A percentile compares a stretch with the other conserved stretches of the same genome.
phyloP scores from a whole-genome alignment of 2,888 invertebrate species.

The Thysanoteuthis rhombus region DNA sequence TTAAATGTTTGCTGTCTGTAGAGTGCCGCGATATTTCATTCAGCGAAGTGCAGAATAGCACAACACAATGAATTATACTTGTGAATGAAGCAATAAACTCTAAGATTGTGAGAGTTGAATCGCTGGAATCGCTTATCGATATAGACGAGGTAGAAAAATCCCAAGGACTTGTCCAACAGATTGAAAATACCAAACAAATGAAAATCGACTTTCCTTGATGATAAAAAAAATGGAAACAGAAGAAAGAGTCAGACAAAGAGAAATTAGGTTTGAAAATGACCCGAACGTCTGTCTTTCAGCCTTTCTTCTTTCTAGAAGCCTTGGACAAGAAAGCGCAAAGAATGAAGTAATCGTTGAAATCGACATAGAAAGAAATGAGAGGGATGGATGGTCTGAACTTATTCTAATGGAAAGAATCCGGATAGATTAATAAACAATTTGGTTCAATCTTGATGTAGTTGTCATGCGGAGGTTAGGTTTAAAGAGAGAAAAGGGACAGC shows the following conservation, averaged over 20 bases:
- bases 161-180: not conserved
- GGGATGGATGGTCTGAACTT: not conserved
- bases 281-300: not conserved
- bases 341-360: not conserved
- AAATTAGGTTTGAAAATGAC: not conserved
- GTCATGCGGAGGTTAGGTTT: not conserved
- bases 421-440: constrained; percentile 12
- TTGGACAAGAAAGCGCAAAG: not conserved
- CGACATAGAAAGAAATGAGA: not conserved
- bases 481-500: not conserved
- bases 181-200: not conserved
- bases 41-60: not conserved
- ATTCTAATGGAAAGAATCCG: not conserved
- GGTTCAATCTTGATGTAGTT: not conserved
- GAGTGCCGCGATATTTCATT: not conserved
- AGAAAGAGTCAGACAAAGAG: not conserved
- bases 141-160: not conserved
- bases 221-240: not conserved
- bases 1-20: not conserved
- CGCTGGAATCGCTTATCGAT: not conserved
- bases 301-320: not conserved
- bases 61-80: not conserved
- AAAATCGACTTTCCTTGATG: not conserved
- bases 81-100: not conserved
- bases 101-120: too few relatives aligned